phyloP scores from a whole-genome alignment of 1,140 invertebrate species.

The Formica selysi region DNA sequence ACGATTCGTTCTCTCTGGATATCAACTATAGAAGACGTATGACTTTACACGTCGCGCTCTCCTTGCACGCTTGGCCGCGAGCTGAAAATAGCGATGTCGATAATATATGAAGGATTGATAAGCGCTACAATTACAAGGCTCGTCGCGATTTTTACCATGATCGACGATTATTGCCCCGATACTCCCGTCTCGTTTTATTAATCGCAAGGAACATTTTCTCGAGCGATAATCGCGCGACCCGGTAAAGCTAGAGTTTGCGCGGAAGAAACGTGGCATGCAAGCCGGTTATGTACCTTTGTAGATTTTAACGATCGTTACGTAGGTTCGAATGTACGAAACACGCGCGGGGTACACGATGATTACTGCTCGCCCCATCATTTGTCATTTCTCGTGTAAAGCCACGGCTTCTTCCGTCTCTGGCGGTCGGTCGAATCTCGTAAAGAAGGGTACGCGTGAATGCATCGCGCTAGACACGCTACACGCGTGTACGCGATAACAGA shows the following conservation, averaged over 20 bases:
- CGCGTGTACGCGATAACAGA: slow-evolving; percentile 30
- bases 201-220: slow-evolving; percentile 5
- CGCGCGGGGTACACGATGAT: slow-evolving; percentile 5
- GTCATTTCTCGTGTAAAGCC: slow-evolving; percentile 38
- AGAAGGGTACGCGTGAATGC: background rate
- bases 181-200: slow-evolving; percentile 29
- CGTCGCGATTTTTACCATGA: background rate
- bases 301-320: slow-evolving; percentile 23
- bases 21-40: slow-evolving; percentile 52
- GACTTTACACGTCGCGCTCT: background rate
- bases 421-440: slow-evolving; percentile 20
- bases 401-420: slow-evolving; percentile 26
- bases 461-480: background rate
- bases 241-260: background rate
- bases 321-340: slow-evolving; percentile 32
- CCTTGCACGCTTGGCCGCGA: background rate
- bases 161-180: slow-evolving; percentile 29
- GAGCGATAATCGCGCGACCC: slow-evolving; percentile 24
- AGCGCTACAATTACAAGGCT: slow-evolving; percentile 35
- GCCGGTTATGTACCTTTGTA: background rate
- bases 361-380: slow-evolving; percentile 45
- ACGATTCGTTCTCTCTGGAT: slow-evolving; percentile 77
- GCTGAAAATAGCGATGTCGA: slow-evolving; percentile 22
- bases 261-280: background rate
- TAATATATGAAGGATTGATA: slow-evolving; percentile 44